Evolutionary conservation across 2,797 vertebrate species (phyloP).

Genomic region (Euthynnus affinis): DNA sequence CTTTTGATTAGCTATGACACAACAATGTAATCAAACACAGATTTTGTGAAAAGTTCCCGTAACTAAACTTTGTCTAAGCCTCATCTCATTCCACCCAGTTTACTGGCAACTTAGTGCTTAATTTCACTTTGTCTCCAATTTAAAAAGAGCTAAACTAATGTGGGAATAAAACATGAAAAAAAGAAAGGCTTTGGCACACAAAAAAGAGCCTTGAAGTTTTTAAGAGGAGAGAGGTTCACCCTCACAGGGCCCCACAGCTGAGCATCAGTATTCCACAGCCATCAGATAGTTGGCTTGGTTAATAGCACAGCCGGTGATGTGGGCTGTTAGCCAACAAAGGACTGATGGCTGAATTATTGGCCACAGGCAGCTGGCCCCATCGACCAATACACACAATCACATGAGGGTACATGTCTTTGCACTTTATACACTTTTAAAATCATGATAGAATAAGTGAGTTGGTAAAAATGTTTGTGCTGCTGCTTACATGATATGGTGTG

Average conservation of each 20-base stretch:
- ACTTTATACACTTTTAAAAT: conserved; percentile 53
- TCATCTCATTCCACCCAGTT: conserved; percentile 32
- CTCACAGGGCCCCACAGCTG: conserved; percentile 74
- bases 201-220: conserved; percentile 37
- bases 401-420: conserved; percentile 49
- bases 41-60: conserved; percentile 11
- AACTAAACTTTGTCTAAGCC: conserved; percentile 25
- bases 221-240: conserved; percentile 36
- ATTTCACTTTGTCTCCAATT: conserved; percentile 28
- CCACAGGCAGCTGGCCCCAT: conserved; percentile 58
- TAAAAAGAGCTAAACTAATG: neutral
- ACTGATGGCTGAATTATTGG: conserved; percentile 70
- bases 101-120: conserved; percentile 14
- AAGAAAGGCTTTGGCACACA: conserved; percentile 30
- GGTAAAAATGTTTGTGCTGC: conserved; percentile 3
- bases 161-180: neutral
- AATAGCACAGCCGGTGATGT: conserved; percentile 65
- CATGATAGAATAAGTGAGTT: conserved; percentile 8
- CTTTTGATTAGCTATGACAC: conserved; percentile 1
- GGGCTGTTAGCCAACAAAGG: conserved; percentile 52
- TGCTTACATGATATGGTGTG: neutral
- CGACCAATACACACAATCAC: conserved; percentile 42
- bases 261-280: conserved; percentile 76
- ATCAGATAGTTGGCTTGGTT: conserved; percentile 59
- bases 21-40: conserved; percentile 10